Base-by-base conservation (phyloP, 2,888 invertebrate genomes). In the Lasioglossum vierecki region DNA sequence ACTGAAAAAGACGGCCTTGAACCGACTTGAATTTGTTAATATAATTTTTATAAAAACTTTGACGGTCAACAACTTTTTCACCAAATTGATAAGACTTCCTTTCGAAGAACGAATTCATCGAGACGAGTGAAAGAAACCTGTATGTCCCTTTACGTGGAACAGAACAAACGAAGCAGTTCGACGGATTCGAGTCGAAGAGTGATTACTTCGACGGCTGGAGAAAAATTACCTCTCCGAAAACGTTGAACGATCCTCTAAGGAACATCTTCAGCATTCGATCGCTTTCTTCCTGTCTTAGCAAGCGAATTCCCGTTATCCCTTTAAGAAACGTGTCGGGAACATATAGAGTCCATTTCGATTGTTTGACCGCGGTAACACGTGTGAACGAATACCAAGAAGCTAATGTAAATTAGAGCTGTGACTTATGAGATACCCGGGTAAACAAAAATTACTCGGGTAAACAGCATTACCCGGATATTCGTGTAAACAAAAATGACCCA, bases 161-260 rank as follows among this genome's bases (percentile, higher is more conserved):
- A 11, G 49, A 13, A 39, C 35, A 53, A 73, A 53, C 49, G 73
- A 73, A 11, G 53, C 5, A 35, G 49, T n/a, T 22, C 49, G 22
- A 73, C 9, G 18, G 73, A 73, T 46, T 73, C 49, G 3, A 73
- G 49, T 73, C 22, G 49, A 73, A 73, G 49, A 73, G 49, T 18
- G 49, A 73, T 73, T 73, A 30, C 73, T 49, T 35, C 53, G 73
- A 73, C 8, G 49, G 9, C 30, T 11, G 35, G 30, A 73, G 73
- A 73, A 73, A 73, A 73, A 73, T 73, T 73, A 53, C 73, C 35
- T 53, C n/a, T 53, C 53, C 53, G 53, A 53, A 53, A 53, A 3
- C 22, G 22, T n/a, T 53, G 1, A 9, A 53, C 53, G 53, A 53
- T 49, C 5, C 22, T 49, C 30, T 9, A 9, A 22, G 13, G 60